Evolutionary conservation across 35 echinoderm and acorn worm genomes (phyloP), one percentile per base, ranked within the genome.

Genomic region (Patiria miniata): DNA sequence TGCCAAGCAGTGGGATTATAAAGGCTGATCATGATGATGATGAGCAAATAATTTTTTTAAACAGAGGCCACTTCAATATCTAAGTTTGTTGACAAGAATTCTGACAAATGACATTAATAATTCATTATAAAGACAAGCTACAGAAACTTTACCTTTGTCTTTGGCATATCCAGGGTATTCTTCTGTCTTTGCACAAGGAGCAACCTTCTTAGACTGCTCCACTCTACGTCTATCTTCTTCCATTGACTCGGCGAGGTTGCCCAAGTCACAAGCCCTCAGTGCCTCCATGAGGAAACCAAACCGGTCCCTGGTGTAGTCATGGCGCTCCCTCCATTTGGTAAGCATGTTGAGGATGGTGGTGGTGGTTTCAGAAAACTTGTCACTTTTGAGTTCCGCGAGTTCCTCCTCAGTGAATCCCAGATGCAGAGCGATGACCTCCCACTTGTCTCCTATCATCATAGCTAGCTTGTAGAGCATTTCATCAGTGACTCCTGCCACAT

Each of bases 341-440:
- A 84, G 82, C 82, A 84, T 84, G 33, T 38, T 84, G 55, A 59
- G 34, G 53, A 54, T 58, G n/a, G n/a, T n/a, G n/a, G 23, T 59
- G 16, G 18, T 15, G 36, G 26, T n/a, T 84, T 81, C 78, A 22
- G 34, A 47, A 21, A 26, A 26, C 39, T 81, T 81, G 1, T 12
- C 53, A 58, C n/a, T 8, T 18, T 30, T 36, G 53, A 84, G 53
- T 19, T 34, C 82, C 8, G 8, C 22, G 52, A 84, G 29, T 16
- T 84, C 82, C 53, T 51, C 82, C 34, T 65, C 38, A 17, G 37
- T 15, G 57, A 84, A 84, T 14, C 82, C 82, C 36, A 84, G 29
- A 33, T 39, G 26, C 36, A 57, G 9, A 12, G 51, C 82, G 12
- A 84, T 8, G 19, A 38, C 8, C 16, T 84, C 36, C 82, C 82